Conservation (phyloP, 1,140 invertebrate species). For the Phocides pigmalion region DNA sequence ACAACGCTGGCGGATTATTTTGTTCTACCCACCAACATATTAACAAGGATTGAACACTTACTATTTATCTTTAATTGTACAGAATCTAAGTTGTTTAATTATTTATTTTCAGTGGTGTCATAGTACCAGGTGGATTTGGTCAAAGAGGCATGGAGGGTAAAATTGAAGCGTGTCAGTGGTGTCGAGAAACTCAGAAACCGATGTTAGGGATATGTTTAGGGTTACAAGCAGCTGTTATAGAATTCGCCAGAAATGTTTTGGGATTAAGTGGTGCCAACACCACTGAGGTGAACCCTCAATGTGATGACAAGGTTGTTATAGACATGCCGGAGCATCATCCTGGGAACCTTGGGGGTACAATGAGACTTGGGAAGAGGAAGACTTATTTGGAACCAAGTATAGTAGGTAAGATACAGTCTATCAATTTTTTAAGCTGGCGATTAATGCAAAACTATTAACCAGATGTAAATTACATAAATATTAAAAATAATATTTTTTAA, state of each 20-base stretch:
- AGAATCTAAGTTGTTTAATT: background rate
- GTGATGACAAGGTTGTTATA: conserved; percentile 93
- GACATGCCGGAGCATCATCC: conserved; percentile 99
- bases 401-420: conserved; percentile 91
- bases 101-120: conserved; percentile 89
- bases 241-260: conserved; percentile 96
- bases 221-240: conserved; percentile 98
- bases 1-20: too few relatives aligned
- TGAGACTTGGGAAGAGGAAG: conserved; percentile 96
- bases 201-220: conserved; percentile 98
- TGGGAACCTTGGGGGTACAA: conserved; percentile 97
- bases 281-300: conserved; percentile 92
- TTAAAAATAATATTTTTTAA: too few relatives aligned
- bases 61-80: conserved; percentile 1
- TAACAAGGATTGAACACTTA: too few relatives aligned
- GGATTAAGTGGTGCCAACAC: conserved; percentile 92
- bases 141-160: conserved; percentile 98
- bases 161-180: conserved; percentile 97
- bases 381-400: conserved; percentile 92
- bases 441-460: too few relatives aligned
- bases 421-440: too few relatives aligned
- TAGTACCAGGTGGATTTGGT: conserved; percentile 99
- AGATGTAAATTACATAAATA: too few relatives aligned
- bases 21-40: too few relatives aligned
- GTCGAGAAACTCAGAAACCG: conserved; percentile 94